These are phyloP conservation scores for Drosophila nr. medialis DNA, from an alignment of 2,888 invertebrate species.

Conservation along the genomic window DNA sequence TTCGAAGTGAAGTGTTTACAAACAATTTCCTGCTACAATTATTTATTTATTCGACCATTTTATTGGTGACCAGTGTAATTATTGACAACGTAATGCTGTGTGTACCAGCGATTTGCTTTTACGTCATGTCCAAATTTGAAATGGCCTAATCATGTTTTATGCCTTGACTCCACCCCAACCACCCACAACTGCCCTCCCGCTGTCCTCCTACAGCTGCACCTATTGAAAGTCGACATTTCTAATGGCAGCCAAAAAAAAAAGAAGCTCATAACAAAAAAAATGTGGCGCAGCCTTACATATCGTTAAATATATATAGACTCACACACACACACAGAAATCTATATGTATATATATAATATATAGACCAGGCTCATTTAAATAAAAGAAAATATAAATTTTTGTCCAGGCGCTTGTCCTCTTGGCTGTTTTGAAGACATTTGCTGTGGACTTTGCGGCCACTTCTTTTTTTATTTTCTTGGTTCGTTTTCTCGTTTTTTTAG, in stretches of 20 bases:
- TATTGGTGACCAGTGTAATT: conserved; percentile 66
- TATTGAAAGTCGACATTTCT: conserved; percentile 69
- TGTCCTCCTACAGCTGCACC: conserved; percentile 44
- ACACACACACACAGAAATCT: conserved; percentile 33
- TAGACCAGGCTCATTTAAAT: conserved; percentile 73
- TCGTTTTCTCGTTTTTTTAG: conserved; percentile 75
- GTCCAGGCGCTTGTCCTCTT: conserved; percentile 68
- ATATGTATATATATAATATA: conserved; percentile 18
- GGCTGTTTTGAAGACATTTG: conserved; percentile 46
- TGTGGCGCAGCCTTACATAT: conserved; percentile 66
- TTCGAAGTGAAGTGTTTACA: conserved; percentile 22
- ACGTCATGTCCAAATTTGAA: conserved; percentile 66
- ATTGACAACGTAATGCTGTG: conserved; percentile 50
- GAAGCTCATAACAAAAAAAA: conserved; percentile 25
- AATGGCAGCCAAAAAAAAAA: conserved; percentile 56
- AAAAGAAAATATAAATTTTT: conserved; percentile 73
- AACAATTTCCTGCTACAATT: conserved; percentile 40
- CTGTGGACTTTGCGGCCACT: conserved; percentile 64
- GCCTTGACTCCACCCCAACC: conserved; percentile 35
- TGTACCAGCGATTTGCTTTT: conserved; percentile 52
- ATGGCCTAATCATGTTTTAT: conserved; percentile 77
- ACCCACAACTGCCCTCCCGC: not conserved
- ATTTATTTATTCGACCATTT: conserved; percentile 60
- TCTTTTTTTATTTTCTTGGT: conserved; percentile 64
- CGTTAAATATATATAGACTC: conserved; percentile 29